Evolutionary conservation across 2,888 invertebrate species (phyloP).

Genomic region (Dione juno): DNA sequence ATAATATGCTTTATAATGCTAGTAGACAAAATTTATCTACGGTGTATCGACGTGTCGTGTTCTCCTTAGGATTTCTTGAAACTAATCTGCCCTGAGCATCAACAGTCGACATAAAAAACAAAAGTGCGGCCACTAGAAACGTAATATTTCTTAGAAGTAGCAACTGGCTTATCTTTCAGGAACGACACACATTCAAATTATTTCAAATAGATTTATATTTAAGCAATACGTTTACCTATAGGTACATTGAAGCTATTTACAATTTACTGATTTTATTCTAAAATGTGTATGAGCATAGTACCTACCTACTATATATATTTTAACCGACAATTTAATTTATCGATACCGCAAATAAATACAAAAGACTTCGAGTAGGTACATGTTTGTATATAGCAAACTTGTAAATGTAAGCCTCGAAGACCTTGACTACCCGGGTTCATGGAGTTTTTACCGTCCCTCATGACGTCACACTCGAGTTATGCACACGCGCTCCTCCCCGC

Average conservation of each 20-base stretch:
- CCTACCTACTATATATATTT: slow-evolving; percentile 17
- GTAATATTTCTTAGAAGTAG: slow-evolving; percentile 50
- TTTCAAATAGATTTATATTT: slow-evolving; percentile 1
- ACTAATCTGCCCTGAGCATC: slow-evolving; percentile 47
- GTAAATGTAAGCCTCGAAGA: slow-evolving; percentile 66
- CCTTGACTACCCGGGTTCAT: slow-evolving; percentile 78
- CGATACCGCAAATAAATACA: slow-evolving; percentile 44
- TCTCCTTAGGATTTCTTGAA: slow-evolving; percentile 44
- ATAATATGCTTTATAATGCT: slow-evolving; percentile 38
- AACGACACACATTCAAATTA: slow-evolving; percentile 14
- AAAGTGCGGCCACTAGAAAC: slow-evolving; percentile 44
- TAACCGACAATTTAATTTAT: slow-evolving; percentile 35
- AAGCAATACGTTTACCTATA: not conserved
- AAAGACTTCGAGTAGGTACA: slow-evolving; percentile 35
- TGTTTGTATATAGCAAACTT: slow-evolving; percentile 43
- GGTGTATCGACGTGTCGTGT: slow-evolving; percentile 38
- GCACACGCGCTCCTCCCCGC: slow-evolving; percentile 64
- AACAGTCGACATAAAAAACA: slow-evolving; percentile 47
- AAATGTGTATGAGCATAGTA: not conserved
- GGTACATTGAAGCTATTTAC: not conserved
- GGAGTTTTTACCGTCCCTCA: slow-evolving; percentile 71
- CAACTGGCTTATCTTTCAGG: slow-evolving; percentile 43
- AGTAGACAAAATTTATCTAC: slow-evolving; percentile 43
- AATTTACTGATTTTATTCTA: not conserved
- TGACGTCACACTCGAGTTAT: slow-evolving; percentile 79